These are phyloP conservation scores for Caenorhabditis parvicauda DNA, from an alignment of 2,888 invertebrate genomes.

Conservation along the genomic window DNA sequence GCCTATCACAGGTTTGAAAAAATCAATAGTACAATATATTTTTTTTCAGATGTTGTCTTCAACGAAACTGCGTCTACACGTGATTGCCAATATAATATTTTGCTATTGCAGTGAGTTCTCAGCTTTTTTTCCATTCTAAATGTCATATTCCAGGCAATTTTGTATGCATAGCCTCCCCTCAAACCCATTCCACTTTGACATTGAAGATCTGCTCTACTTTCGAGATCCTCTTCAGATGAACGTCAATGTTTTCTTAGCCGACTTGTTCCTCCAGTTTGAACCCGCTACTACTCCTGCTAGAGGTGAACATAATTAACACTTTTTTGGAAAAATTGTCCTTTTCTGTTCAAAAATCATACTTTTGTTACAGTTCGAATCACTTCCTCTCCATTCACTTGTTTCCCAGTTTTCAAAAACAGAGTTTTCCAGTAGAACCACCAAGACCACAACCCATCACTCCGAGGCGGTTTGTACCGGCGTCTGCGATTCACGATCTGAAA, in stretches of 20 bases:
- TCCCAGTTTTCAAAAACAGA: constrained; percentile 3
- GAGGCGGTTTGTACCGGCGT: constrained; percentile 54
- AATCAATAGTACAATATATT: no score
- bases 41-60: constrained; percentile 64
- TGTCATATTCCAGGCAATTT: constrained; percentile 54
- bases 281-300: constrained; percentile 14
- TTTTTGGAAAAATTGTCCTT: no score
- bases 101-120: constrained; percentile 56
- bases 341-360: no score
- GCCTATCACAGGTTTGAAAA: constrained; percentile 37
- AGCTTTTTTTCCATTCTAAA: background rate
- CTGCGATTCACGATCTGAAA: constrained; percentile 50
- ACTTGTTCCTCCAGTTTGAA: constrained; percentile 65
- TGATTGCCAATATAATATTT: constrained; percentile 66
- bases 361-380: no score
- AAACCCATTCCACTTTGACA: constrained; percentile 64
- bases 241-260: constrained; percentile 64
- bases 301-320: no score
- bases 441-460: constrained; percentile 31
- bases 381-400: no score
- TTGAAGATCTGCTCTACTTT: constrained; percentile 66
- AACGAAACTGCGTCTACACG: constrained; percentile 64
- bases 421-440: constrained; percentile 23
- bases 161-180: constrained; percentile 62
- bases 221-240: constrained; percentile 60